phyloP scores from a whole-genome alignment of 1,140 invertebrate species.

The Delia radicum region DNA sequence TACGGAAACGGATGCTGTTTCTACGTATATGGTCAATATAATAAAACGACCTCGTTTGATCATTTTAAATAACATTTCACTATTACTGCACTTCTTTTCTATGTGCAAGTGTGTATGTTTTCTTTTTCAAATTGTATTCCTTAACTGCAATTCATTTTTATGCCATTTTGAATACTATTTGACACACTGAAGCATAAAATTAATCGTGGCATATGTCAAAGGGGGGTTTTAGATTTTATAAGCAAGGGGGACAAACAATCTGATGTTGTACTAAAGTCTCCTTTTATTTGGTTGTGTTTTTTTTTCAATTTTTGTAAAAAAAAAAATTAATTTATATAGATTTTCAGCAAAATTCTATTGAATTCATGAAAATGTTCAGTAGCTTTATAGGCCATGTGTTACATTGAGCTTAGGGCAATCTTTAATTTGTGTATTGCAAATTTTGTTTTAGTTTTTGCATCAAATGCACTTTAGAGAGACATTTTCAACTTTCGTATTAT shows the following conservation, averaged over 20 bases:
- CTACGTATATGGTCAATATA: background rate
- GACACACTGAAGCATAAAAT: conserved; percentile 50
- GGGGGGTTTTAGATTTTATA: background rate
- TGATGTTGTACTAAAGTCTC: background rate
- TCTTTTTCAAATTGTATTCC: background rate
- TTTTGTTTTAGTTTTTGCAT: too few relatives aligned
- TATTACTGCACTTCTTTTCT: background rate
- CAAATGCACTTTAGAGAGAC: too few relatives aligned
- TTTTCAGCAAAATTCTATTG: too few relatives aligned
- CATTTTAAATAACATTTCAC: background rate
- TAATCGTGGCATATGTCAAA: conserved; percentile 41
- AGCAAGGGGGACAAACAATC: background rate
- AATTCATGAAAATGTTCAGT: too few relatives aligned
- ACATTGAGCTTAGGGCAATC: too few relatives aligned
- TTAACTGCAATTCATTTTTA: background rate
- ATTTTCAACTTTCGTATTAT: too few relatives aligned
- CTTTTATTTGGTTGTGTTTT: background rate
- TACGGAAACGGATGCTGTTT: background rate
- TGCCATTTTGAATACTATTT: conserved; percentile 34
- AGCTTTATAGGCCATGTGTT: too few relatives aligned
- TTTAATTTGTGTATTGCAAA: too few relatives aligned
- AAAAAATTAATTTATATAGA: too few relatives aligned
- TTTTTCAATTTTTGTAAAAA: too few relatives aligned
- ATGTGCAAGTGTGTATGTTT: background rate
- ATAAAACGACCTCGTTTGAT: conserved; percentile 1